Evolutionary conservation across 2,888 invertebrate species (phyloP).

Genomic region (Bedellia somnulentella): DNA sequence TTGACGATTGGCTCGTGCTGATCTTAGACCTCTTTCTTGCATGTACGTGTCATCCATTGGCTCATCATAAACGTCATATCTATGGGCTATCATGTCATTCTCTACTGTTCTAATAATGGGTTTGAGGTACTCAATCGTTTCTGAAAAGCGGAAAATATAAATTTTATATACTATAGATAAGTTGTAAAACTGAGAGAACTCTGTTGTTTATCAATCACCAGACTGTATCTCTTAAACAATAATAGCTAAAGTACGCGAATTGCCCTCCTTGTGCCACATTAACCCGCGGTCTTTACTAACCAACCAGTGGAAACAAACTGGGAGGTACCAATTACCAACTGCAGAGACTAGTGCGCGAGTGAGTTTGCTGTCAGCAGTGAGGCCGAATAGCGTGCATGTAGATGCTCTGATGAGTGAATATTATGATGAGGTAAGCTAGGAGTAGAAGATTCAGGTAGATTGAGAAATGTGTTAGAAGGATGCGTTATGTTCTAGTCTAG

Average conservation of each 20-base stretch:
- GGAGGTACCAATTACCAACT: too few relatives aligned
- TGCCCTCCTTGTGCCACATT: not conserved
- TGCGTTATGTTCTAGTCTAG: conserved; percentile 15
- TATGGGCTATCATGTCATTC: conserved; percentile 39
- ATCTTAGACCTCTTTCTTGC: conserved; percentile 18
- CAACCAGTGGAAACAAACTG: conserved; percentile 22
- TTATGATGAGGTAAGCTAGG: too few relatives aligned
- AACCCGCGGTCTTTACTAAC: conserved; percentile 23
- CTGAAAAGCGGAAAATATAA: conserved; percentile 14
- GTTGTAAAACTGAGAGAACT: not conserved
- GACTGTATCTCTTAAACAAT: not conserved
- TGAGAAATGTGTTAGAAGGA: too few relatives aligned
- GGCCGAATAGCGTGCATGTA: too few relatives aligned
- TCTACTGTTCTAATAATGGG: conserved; percentile 46
- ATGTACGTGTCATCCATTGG: conserved; percentile 34
- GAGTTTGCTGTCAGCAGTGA: too few relatives aligned
- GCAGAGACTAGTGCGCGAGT: too few relatives aligned
- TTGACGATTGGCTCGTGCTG: conserved; percentile 23
- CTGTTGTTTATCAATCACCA: not conserved
- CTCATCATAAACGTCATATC: conserved; percentile 25
- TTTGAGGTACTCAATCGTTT: conserved; percentile 20
- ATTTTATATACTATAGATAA: conserved; percentile 3
- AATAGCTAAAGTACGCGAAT: not conserved
- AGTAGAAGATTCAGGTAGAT: too few relatives aligned
- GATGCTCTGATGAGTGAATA: too few relatives aligned